Evolutionary conservation across 2,113 vertebrate genomes (phyloP).

Genomic region (Aphelocoma coerulescens): DNA sequence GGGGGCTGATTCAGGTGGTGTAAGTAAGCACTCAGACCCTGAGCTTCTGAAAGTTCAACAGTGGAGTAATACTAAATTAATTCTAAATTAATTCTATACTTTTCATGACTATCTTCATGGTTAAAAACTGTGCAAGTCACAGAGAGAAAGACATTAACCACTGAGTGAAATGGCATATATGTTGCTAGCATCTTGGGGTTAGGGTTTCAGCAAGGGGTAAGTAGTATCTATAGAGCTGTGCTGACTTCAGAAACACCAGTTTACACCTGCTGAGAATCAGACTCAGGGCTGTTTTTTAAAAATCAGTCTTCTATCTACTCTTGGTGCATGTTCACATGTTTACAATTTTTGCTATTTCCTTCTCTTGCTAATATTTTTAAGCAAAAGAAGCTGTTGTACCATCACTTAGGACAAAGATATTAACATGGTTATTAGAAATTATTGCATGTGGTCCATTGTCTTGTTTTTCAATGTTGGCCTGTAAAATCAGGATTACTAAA

Average conservation of each 20-base stretch:
- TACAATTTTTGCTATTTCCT: not conserved
- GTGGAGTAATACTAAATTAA: not conserved
- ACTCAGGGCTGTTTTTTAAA: not conserved
- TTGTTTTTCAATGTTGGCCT: conserved; percentile 5
- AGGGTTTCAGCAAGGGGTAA: not conserved
- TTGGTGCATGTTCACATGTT: not conserved
- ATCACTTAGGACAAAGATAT: not conserved
- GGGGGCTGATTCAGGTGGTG: not conserved
- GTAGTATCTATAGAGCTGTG: not conserved
- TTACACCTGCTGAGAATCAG: not conserved
- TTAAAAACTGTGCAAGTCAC: not conserved
- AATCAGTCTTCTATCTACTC: not conserved
- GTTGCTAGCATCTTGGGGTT: not conserved
- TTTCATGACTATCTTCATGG: not conserved
- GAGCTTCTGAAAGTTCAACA: not conserved
- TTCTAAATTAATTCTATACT: not conserved
- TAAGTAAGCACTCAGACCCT: not conserved
- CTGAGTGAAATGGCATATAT: not conserved
- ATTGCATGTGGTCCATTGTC: not conserved
- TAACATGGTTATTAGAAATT: not conserved
- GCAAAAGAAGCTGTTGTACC: not conserved
- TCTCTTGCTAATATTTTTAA: not conserved
- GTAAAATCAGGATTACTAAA: conserved; percentile 23
- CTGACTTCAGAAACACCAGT: not conserved
- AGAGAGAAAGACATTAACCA: not conserved